Evolutionary conservation across 2,113 vertebrate species (phyloP), one percentile per base, ranked within the genome.

Genomic region (Brachyhypopomus occidentalis): DNA sequence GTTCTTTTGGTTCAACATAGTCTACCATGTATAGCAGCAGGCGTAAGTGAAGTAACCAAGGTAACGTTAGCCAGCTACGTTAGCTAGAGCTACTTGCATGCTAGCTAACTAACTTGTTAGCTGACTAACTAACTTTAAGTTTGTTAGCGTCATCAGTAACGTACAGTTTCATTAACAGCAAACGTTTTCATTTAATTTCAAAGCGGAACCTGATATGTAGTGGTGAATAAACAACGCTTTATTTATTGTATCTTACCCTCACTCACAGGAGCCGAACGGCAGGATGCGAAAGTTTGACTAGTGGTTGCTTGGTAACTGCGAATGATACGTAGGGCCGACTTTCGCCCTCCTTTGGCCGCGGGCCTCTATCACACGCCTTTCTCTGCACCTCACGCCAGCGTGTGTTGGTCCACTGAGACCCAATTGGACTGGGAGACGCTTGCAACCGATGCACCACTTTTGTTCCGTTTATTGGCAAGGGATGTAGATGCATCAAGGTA

Each of bases 301-400:
- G 0, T 25, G 17, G 78, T 80, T 80, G 70, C 78, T 30, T 63
- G 22, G 78, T 60, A 73, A 73, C 78, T 2, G 6, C 16, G 25
- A 11, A 12, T 7, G 6, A 45, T 11, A 4, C n/a, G 69, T 71
- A n/a, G 23, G 45, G n/a, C 30, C 27, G 1, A 5, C 2, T 30
- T 11, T 14, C 9, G 1, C 45, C 8, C 2, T 14, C 9, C 45
- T 52, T 45, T 6, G 41, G 30, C 30, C 41, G 2, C 5, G 41
- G 9, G 9, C 41, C 5, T 45, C 9, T 45, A 45, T 45, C 41
- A 45, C 41, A 30, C 30, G 30, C 30, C 30, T 30, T 30, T 30
- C 30, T 30, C 30, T 2, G 30, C 30, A 30, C n/a, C n/a, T n/a
- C 6, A 38, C 36, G 36, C 36, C 3, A 38, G 6, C 3, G 6